phyloP scores from a whole-genome alignment of 2,797 vertebrate species.

The Rhinogobio ventralis region DNA sequence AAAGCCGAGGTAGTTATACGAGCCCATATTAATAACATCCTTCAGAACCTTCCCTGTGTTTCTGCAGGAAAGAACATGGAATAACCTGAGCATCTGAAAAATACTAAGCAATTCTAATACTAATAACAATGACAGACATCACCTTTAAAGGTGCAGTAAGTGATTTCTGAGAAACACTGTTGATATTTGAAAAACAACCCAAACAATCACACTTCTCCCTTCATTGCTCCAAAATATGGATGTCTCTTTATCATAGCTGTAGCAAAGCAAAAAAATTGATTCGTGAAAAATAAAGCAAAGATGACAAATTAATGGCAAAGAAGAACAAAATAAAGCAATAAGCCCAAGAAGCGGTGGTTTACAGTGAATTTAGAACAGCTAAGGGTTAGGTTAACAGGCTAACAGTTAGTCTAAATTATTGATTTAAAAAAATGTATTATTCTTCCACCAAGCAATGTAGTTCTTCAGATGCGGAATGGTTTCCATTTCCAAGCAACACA shows the following conservation, averaged over 20 bases:
- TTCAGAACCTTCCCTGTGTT: slow-evolving; percentile 90
- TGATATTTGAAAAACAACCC: background rate
- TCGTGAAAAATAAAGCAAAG: background rate
- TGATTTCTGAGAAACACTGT: background rate
- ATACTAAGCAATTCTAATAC: background rate
- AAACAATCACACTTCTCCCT: background rate
- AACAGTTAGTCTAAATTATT: too few species aligned
- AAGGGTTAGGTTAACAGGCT: too few species aligned
- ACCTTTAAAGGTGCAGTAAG: background rate
- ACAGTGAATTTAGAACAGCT: too few species aligned
- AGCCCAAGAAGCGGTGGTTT: too few species aligned
- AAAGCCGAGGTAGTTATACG: slow-evolving; percentile 98
- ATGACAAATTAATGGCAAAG: background rate
- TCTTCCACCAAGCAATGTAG: too few species aligned
- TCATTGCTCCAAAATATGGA: background rate
- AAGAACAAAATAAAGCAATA: too few species aligned
- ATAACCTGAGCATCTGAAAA: background rate
- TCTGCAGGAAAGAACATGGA: slow-evolving; percentile 68
- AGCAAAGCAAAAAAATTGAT: background rate
- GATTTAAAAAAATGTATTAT: too few species aligned
- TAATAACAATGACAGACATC: too few species aligned
- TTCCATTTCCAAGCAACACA: too few species aligned
- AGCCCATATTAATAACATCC: slow-evolving; percentile 95
- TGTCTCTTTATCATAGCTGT: background rate
- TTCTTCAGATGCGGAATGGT: too few species aligned